These are phyloP conservation scores for Meghimatium bilineatum DNA, from an alignment of 2,888 invertebrate genomes.

Conservation along the genomic window DNA sequence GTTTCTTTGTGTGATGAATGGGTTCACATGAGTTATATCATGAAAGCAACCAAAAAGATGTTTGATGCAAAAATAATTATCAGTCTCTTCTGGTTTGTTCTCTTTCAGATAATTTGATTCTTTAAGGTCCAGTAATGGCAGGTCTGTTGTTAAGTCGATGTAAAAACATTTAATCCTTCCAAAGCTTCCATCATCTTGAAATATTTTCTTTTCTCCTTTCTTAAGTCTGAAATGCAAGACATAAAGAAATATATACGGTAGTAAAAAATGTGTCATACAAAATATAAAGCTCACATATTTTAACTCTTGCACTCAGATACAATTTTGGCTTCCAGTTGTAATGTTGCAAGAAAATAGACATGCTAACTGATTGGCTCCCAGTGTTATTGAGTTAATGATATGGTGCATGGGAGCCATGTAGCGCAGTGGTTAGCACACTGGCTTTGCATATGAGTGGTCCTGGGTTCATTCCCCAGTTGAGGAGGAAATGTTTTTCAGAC, in stretches of 20 bases:
- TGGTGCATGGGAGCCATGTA: too few species aligned
- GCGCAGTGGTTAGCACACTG: too few species aligned
- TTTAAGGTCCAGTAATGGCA: not conserved
- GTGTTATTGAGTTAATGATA: too few species aligned
- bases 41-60: constrained; percentile 14
- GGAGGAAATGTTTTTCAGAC: too few species aligned
- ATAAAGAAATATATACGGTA: not conserved
- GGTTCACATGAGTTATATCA: not conserved
- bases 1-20: not conserved
- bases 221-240: not conserved
- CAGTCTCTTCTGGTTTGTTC: not conserved
- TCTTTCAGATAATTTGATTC: not conserved
- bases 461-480: too few species aligned
- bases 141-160: constrained; percentile 13
- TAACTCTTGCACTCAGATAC: too few species aligned
- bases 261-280: too few species aligned
- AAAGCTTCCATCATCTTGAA: constrained; percentile 5
- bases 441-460: too few species aligned
- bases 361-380: too few species aligned
- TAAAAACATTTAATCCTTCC: constrained; percentile 21
- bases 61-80: not conserved
- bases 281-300: too few species aligned
- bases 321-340: too few species aligned
- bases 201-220: not conserved
- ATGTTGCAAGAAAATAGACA: too few species aligned